Evolutionary conservation across 2,888 invertebrate genomes (phyloP).

Genomic region (Calameuta idolon): DNA sequence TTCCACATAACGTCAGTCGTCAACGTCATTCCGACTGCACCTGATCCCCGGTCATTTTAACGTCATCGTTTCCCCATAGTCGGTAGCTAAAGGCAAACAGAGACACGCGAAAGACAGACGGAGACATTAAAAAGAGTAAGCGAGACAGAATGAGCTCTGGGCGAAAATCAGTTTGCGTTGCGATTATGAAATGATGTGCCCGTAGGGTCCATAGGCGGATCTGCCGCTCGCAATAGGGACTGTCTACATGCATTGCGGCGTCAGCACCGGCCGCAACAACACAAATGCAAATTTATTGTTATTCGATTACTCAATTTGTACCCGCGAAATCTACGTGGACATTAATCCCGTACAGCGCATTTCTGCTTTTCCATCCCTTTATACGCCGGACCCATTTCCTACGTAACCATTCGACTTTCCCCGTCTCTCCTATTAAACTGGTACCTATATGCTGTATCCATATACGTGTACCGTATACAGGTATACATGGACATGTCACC

Average conservation of each 20-base stretch:
- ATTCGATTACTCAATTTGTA: conserved; percentile 63
- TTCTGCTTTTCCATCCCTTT: conserved; percentile 37
- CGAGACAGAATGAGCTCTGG: neutral
- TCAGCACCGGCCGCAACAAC: conserved; percentile 57
- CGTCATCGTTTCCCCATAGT: neutral
- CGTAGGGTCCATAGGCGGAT: conserved; percentile 31
- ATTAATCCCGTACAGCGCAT: conserved; percentile 58
- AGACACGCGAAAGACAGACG: neutral
- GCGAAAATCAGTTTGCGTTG: conserved; percentile 56
- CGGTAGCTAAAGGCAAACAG: neutral
- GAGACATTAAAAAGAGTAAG: neutral
- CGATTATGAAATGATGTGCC: conserved; percentile 61
- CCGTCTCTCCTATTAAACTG: neutral
- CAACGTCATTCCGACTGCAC: neutral
- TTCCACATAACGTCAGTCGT: neutral
- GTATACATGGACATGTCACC: neutral
- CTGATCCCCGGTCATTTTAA: neutral
- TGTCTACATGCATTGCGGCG: conserved; percentile 57
- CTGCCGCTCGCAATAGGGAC: conserved; percentile 45
- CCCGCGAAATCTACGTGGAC: conserved; percentile 49
- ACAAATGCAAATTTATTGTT: conserved; percentile 65
- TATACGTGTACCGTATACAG: too few species aligned
- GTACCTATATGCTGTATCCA: neutral
- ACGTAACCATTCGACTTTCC: neutral
- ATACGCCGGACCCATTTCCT: neutral